A percentile compares a stretch with the other conserved stretches of the same genome.
phyloP scores from a whole-genome alignment of 2,797 vertebrate species.

The Microhierax caerulescens region DNA sequence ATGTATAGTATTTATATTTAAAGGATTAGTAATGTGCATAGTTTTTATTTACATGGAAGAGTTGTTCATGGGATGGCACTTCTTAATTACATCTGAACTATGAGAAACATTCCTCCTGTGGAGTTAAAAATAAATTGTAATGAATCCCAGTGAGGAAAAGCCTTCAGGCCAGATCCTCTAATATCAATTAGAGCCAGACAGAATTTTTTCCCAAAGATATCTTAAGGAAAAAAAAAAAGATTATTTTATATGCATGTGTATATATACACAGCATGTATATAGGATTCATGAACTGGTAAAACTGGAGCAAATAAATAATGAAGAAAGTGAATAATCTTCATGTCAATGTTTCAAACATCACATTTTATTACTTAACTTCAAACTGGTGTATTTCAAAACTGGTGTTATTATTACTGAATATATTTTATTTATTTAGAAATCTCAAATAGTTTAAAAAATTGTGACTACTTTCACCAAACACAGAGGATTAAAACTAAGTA shows the following conservation, averaged over 20 bases:
- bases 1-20: neutral
- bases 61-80: neutral
- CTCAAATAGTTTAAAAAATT: neutral
- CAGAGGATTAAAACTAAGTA: neutral
- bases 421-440: neutral
- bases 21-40: neutral
- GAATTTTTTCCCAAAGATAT: neutral
- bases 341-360: neutral
- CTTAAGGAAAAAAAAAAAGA: neutral
- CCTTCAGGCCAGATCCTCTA: neutral
- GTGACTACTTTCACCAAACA: neutral
- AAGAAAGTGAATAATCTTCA: neutral
- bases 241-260: fast-evolving
- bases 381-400: neutral
- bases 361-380: neutral
- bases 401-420: neutral
- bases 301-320: neutral
- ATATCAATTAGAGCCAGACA: neutral
- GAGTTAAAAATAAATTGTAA: neutral
- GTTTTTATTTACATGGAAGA: neutral
- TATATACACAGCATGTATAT: neutral
- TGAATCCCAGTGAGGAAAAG: neutral
- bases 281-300: neutral
- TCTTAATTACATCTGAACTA: neutral
- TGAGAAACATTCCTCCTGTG: neutral